Conservation (phyloP, 2,113 vertebrate genomes). For the Rhegmatorhina hoffmannsi region DNA sequence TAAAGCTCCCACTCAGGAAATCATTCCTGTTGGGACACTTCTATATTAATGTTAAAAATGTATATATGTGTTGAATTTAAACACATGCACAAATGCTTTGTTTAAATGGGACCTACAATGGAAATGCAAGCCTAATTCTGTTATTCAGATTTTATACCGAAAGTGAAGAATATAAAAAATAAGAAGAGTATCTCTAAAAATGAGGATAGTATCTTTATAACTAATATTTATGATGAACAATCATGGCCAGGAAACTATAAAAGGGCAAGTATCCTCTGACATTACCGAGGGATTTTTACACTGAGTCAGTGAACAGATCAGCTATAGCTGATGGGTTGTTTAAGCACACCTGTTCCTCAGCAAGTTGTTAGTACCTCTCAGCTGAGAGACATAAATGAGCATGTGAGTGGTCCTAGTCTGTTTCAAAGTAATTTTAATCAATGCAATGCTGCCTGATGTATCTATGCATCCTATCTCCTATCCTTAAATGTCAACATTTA, state of each 20-base stretch:
- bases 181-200: background rate
- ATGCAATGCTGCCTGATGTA: background rate
- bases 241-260: background rate
- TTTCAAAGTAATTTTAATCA: background rate
- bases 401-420: rapidly evolving
- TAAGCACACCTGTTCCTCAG: background rate
- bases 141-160: background rate
- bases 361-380: background rate
- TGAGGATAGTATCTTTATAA: background rate
- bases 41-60: slow-evolving; percentile 15
- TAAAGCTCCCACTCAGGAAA: slow-evolving; percentile 31
- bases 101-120: background rate
- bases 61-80: background rate
- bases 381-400: background rate
- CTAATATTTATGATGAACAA: background rate
- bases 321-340: background rate
- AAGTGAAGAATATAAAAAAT: background rate
- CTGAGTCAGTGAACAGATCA: background rate
- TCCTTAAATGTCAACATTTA: background rate
- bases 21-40: background rate
- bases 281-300: background rate
- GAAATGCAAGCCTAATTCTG: background rate
- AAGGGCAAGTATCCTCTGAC: background rate
- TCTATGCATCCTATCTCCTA: background rate
- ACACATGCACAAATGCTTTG: background rate